Percentiles rank a stretch among this genome's conserved stretches.
These are phyloP conservation scores for Acipenser ruthenus DNA, from an alignment of 2,797 vertebrate species.

Conservation along the genomic window DNA sequence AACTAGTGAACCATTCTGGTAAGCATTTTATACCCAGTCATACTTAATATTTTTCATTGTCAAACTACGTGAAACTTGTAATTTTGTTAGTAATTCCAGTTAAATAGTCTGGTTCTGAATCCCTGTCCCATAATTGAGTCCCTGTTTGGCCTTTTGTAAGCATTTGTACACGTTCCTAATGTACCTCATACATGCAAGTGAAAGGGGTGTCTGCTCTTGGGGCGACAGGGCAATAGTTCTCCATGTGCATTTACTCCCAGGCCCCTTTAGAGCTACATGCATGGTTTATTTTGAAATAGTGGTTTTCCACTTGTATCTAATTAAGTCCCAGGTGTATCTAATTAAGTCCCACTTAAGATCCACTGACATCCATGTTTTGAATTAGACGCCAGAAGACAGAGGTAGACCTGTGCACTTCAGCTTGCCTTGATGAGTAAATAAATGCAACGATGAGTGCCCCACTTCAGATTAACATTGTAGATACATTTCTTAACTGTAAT, in stretches of 20 bases:
- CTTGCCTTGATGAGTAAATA: not conserved
- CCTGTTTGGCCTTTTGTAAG: no score
- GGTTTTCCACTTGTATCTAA: not conserved
- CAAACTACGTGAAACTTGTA: no score
- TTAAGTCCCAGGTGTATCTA: not conserved
- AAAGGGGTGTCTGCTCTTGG: no score
- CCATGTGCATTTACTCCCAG: not conserved
- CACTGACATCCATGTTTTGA: not conserved
- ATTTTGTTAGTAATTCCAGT: no score
- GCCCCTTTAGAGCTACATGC: not conserved
- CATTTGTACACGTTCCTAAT: no score
- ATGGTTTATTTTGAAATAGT: not conserved
- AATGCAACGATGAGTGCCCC: not conserved
- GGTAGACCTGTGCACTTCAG: not conserved
- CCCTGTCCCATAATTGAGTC: no score
- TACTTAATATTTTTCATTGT: no score
- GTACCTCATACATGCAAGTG: no score
- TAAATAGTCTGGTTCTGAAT: no score
- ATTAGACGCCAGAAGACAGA: not conserved
- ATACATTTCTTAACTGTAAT: not conserved
- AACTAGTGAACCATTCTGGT: conserved; percentile 83
- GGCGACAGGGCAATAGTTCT: no score
- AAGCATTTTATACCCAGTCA: conserved; percentile 26
- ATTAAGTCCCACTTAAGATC: not conserved
- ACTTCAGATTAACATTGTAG: not conserved